Evolutionary conservation across 1,140 invertebrate species (phyloP).

Genomic region (Reticulitermes speratus): DNA sequence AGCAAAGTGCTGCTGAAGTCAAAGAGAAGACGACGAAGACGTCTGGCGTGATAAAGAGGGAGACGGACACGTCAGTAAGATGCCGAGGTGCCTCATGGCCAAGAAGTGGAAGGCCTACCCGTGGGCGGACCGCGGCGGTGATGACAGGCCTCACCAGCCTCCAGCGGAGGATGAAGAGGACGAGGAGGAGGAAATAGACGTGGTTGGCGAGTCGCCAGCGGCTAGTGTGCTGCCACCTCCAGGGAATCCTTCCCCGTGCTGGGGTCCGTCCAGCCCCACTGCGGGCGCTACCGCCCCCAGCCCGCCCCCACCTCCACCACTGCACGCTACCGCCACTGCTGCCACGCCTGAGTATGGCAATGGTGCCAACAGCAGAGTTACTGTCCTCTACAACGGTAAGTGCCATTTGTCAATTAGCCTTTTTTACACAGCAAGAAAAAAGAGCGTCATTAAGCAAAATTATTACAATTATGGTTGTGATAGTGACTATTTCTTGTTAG

Average conservation of each 20-base stretch:
- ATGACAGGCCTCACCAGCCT: conserved; percentile 35
- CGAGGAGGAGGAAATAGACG: conserved; percentile 81
- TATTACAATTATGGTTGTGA: too few species aligned
- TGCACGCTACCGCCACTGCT: neutral
- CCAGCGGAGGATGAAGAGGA: conserved; percentile 46
- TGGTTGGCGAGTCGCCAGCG: conserved; percentile 61
- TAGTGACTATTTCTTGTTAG: too few species aligned
- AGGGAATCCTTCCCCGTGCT: conserved; percentile 49
- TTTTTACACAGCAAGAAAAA: too few species aligned
- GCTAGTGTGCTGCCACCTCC: conserved; percentile 32
- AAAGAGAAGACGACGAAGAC: neutral
- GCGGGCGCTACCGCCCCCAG: conserved; percentile 71
- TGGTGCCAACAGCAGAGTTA: conserved; percentile 23
- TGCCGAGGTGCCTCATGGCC: conserved; percentile 86
- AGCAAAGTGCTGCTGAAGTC: neutral
- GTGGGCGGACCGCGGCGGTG: conserved; percentile 61
- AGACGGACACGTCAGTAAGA: conserved; percentile 42
- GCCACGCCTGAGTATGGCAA: neutral
- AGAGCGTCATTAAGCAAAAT: too few species aligned
- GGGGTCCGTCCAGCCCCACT: conserved; percentile 70
- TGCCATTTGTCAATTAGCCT: conserved; percentile 20
- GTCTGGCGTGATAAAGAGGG: neutral
- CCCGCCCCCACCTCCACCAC: conserved; percentile 56
- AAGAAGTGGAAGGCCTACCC: conserved; percentile 88
- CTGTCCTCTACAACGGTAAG: conserved; percentile 65